Base-by-base conservation (phyloP, 2,113 vertebrate genomes). In the Nannobrachium achirus region DNA sequence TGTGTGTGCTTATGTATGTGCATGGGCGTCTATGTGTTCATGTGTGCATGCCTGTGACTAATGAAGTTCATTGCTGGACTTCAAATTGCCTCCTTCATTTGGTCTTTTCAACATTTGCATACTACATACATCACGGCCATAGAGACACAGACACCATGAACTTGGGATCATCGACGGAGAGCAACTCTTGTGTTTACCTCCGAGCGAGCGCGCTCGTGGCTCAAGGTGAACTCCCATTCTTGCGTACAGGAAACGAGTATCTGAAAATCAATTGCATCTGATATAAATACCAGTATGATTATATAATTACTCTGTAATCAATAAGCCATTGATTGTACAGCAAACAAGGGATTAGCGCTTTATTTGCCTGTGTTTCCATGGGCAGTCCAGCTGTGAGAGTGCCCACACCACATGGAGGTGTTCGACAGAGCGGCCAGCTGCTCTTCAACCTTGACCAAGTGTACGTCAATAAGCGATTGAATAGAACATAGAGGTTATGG, bases 391-490 rank as follows among this genome's bases (percentile, higher is more conserved):
- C 71, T 73, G 78, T 13, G 50, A 65, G 13, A 15, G n/a, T 11
- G 20, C 33, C 10, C 14, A 15, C 38, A 18, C 11, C 15, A n/a
- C 49, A 33, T 87, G 81, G 77, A 81, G 57, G 41, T 85, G 71
- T 85, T 88, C 74, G 78, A 84, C 83, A 83, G 70, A 58, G 79
- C 67, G 81, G 82, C 82, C 86, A 79, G 66, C 73, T 79, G 79
- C 79, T 75, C 81, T 57, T 16, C 80, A 91, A 91, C 88, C 86
- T 91, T 91, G 87, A 89, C 78, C 78, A 82, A 68, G 81, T 78
- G 78, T 84, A 69, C 74, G 56, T 91, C 86, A 68, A 91, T 91
- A 88, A 4, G 5, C 9, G 63, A 89, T 89, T 82, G 81, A 87
- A 83, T 68, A 80, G 80, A 79, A 84, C 87, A 81, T 56, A 66